Base-by-base conservation (phyloP, 2,797 vertebrate species). In the Threskiornis aethiopicus region DNA sequence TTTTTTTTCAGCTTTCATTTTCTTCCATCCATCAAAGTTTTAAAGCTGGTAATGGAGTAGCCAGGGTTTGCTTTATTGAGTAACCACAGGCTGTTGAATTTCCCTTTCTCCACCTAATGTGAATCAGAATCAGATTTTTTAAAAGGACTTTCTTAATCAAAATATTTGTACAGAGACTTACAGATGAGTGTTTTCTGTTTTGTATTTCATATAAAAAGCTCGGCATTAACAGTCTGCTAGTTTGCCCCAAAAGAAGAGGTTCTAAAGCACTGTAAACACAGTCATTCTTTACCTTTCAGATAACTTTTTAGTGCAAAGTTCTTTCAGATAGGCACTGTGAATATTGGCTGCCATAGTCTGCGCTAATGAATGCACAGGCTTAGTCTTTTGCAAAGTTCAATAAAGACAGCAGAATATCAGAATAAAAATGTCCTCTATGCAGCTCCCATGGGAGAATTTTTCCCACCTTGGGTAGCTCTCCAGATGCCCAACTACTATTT, bases 31-130 rank as follows among this genome's bases (percentile, higher is more conserved):
- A 58, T 87, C 85, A 39, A 58, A 84, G 89, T 97, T 96, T 92
- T 96, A 55, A 92, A 93, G 64, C 79, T 89, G 73, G 54, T 93
- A 91, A 91, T 61, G 44, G 93, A 97, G 80, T 95, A 94, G 73
- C 90, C 90, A 84, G n/a, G n/a, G 25, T 87, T 96, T 97, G 77
- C 90, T 98, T 97, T 96, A 97, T 93, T 96, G 83, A 91, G 64
- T 93, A 97, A 94, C 80, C 75, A 94, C 92, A 97, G 91, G 92
- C 95, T 96, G 77, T 20, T 95, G 84, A 61, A 91, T 94, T 97
- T 97, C 61, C 52, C 28, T 95, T 94, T 89, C 71, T 89, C 86
- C 62, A 58, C 81, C 46, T 81, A 90, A 91, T 49, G 52, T 95
- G 91, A 97, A 93, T 93, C 80, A 95, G 91, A 96, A 94, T 92